Evolutionary conservation across 2,797 vertebrate genomes (phyloP).

Genomic region (Mormyrops attenuatus): DNA sequence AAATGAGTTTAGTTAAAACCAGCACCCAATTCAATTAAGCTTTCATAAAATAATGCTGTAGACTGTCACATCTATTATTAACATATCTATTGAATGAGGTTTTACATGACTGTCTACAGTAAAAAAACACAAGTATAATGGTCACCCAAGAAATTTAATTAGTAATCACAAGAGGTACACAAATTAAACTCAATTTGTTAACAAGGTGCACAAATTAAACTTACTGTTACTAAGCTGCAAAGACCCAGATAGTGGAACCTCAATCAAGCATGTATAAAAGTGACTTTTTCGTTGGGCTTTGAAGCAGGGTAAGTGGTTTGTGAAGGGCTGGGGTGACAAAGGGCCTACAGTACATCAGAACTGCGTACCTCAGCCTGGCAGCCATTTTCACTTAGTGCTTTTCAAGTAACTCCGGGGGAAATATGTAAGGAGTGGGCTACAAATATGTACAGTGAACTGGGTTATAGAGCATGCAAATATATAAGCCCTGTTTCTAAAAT

Average conservation of each 20-base stretch:
- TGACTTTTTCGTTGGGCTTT: neutral
- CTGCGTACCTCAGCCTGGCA: neutral
- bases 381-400: neutral
- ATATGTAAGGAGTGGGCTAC: neutral
- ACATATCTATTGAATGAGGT: neutral
- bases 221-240: neutral
- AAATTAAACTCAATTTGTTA: neutral
- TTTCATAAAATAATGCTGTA: neutral
- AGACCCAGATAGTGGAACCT: neutral
- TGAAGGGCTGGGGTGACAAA: neutral
- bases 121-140: neutral
- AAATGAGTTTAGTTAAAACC: neutral
- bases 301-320: neutral
- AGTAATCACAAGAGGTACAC: neutral
- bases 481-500: neutral
- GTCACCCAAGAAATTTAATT: neutral
- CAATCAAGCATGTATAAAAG: neutral
- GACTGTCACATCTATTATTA: constrained; percentile 3
- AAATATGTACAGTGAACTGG: neutral
- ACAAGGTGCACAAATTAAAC: neutral
- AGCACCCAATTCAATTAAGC: neutral
- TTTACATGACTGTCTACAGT: neutral
- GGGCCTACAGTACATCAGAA: neutral
- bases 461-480: neutral
- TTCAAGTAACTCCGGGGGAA: neutral